Conservation (phyloP, 2,113 vertebrate species). For the Pogona vitticeps region DNA sequence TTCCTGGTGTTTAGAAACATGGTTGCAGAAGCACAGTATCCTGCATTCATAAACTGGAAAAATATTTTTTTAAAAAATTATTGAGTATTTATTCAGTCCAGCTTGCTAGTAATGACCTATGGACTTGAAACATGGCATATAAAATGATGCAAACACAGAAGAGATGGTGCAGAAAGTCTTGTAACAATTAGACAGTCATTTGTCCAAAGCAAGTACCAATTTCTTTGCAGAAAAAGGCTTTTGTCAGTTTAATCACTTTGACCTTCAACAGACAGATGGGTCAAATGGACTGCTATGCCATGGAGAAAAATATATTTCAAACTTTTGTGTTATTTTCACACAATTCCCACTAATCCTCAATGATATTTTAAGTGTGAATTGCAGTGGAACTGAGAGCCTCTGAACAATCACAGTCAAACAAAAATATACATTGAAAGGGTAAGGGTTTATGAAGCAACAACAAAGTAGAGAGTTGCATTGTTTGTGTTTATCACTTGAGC, state of each 20-base stretch:
- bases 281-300: too few relatives aligned
- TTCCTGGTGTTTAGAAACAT: too few relatives aligned
- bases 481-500: background rate
- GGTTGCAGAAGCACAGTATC: too few relatives aligned
- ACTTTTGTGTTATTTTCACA: too few relatives aligned
- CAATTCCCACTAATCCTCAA: background rate
- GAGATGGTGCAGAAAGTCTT: background rate
- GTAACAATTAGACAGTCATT: background rate
- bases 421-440: background rate
- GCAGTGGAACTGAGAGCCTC: background rate
- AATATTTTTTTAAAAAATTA: too few relatives aligned
- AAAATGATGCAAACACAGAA: background rate
- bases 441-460: background rate
- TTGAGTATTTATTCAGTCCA: conserved; percentile 11
- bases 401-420: background rate
- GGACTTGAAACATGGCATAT: background rate
- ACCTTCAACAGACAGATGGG: background rate
- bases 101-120: background rate
- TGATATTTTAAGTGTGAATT: background rate
- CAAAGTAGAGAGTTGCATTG: background rate
- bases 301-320: too few relatives aligned
- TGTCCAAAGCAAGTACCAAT: background rate
- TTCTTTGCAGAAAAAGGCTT: background rate
- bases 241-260: background rate
- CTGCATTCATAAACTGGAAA: too few relatives aligned